These are phyloP conservation scores for Colostygia pectinataria DNA, from an alignment of 2,888 invertebrate species.

Conservation along the genomic window DNA sequence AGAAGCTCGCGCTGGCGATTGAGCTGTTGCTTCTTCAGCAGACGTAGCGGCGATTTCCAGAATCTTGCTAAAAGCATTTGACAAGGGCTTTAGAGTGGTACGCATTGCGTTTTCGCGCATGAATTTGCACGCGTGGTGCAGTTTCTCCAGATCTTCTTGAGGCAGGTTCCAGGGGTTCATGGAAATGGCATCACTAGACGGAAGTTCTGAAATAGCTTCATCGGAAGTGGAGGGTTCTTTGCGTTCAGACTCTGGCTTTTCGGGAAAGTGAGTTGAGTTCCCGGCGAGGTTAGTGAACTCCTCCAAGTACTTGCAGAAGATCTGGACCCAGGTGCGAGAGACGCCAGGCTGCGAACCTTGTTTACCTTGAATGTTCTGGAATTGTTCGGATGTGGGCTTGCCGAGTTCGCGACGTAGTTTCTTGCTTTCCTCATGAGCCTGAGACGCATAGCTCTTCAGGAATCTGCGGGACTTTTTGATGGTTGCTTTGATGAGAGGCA, in stretches of 20 bases:
- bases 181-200: slow-evolving; percentile 1
- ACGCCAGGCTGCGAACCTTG: slow-evolving; percentile 38
- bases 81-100: neutral
- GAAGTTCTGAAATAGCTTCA: neutral
- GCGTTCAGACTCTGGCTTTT: slow-evolving; percentile 2
- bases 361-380: slow-evolving; percentile 38
- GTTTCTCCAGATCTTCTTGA: slow-evolving; percentile 13
- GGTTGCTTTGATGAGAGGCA: slow-evolving; percentile 58
- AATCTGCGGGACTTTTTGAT: slow-evolving; percentile 68
- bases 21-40: slow-evolving; percentile 8
- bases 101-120: neutral
- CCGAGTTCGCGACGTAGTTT: slow-evolving; percentile 44
- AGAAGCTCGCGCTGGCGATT: neutral
- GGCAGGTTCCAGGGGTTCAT: slow-evolving; percentile 14
- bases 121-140: slow-evolving; percentile 13
- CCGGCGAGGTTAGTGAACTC: slow-evolving; percentile 80
- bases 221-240: neutral
- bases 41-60: slow-evolving; percentile 8
- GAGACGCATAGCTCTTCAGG: slow-evolving; percentile 53
- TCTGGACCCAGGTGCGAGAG: slow-evolving; percentile 70
- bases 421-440: slow-evolving; percentile 52
- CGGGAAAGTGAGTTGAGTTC: slow-evolving; percentile 50
- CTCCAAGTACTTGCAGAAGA: slow-evolving; percentile 75
- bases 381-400: slow-evolving; percentile 34
- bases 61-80: slow-evolving; percentile 1